Conservation (phyloP, 2,888 invertebrate species). For the Listrodromus nycthemerus region DNA sequence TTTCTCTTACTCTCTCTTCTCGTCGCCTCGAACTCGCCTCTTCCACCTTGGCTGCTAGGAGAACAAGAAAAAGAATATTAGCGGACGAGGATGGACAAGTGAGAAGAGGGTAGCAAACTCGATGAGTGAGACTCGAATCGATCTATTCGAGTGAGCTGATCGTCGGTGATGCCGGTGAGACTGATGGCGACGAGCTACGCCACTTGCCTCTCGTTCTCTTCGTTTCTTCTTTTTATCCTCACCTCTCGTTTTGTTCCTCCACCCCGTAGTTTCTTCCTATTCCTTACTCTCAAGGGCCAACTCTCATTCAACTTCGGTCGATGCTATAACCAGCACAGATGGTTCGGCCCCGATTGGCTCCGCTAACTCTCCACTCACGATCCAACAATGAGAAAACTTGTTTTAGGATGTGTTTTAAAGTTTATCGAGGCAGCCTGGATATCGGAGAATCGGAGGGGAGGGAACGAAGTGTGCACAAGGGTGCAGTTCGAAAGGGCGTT, state of each 20-base stretch:
- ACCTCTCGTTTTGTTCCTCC: constrained; percentile 5
- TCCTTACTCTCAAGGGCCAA: constrained; percentile 42
- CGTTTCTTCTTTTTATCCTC: constrained; percentile 30
- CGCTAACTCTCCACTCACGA: constrained; percentile 40
- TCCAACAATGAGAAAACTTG: constrained; percentile 66
- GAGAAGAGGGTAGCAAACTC: constrained; percentile 27
- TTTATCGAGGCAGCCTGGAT: constrained; percentile 43
- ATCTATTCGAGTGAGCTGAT: constrained; percentile 7
- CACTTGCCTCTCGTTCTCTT: constrained; percentile 4
- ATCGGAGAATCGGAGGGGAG: not conserved
- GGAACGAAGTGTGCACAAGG: constrained; percentile 10
- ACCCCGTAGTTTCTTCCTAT: constrained; percentile 21
- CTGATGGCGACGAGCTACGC: constrained; percentile 21
- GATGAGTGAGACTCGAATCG: constrained; percentile 23
- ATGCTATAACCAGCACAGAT: constrained; percentile 48
- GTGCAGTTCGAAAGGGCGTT: not conserved
- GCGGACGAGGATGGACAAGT: constrained; percentile 11
- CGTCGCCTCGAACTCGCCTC: constrained; percentile 35
- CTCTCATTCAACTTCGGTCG: constrained; percentile 63
- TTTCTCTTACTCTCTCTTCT: constrained; percentile 24
- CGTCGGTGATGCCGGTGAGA: constrained; percentile 11
- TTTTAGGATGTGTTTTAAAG: constrained; percentile 57
- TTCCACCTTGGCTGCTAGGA: constrained; percentile 9
- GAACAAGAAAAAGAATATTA: constrained; percentile 30
- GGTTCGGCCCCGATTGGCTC: constrained; percentile 58